Conservation (phyloP, 2,797 vertebrate species). For the Micrastur ruficollis region DNA sequence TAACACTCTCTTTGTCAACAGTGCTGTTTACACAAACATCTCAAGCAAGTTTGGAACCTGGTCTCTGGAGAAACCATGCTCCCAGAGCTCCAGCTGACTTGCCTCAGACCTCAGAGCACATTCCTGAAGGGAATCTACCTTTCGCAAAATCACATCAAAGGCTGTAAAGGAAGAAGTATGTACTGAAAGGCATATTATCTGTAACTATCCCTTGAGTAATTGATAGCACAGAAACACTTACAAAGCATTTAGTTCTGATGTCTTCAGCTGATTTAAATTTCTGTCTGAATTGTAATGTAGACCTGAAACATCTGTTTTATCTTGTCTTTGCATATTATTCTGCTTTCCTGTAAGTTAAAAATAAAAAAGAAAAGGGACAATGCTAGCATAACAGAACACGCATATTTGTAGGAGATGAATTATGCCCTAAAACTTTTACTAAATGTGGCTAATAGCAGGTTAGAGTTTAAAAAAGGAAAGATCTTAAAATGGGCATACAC, state of each 20-base stretch:
- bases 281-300: not conserved
- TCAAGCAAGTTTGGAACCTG: not conserved
- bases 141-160: slow-evolving; percentile 9
- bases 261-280: slow-evolving; percentile 26
- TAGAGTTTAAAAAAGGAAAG: slow-evolving; percentile 37
- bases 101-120: not conserved
- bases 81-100: not conserved
- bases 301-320: slow-evolving; percentile 15
- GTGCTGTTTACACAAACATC: not conserved
- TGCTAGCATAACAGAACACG: not conserved
- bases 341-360: slow-evolving; percentile 26
- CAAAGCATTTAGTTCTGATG: not conserved
- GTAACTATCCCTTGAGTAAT: not conserved
- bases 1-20: not conserved
- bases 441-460: slow-evolving; percentile 38
- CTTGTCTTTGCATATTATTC: not conserved
- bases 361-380: not conserved
- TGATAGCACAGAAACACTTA: not conserved
- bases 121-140: not conserved
- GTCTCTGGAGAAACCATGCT: not conserved
- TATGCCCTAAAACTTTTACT: not conserved
- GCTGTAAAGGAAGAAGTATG: not conserved
- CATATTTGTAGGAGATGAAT: not conserved
- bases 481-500: not conserved
- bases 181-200: not conserved